phyloP scores from a whole-genome alignment of 2,888 invertebrate genomes.

The Clusia tigrina region DNA sequence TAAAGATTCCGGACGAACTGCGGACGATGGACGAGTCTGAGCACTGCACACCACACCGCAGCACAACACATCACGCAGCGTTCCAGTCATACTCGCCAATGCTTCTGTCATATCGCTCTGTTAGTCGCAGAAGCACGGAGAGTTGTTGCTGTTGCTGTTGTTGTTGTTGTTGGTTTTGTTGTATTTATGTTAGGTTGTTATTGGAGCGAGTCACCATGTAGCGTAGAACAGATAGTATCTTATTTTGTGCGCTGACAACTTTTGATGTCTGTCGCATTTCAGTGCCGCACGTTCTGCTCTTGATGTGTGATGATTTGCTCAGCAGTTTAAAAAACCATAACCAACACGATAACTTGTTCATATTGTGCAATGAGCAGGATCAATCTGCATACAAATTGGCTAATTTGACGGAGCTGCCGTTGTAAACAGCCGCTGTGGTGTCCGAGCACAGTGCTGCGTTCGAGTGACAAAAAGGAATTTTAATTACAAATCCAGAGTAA shows the following conservation, averaged over 20 bases:
- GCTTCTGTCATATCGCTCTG: too few relatives aligned
- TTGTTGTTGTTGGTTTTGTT: not conserved
- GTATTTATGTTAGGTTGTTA: not conserved
- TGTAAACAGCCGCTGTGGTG: too few relatives aligned
- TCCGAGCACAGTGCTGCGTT: too few relatives aligned
- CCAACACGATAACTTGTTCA: conserved; percentile 53
- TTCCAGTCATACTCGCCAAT: too few relatives aligned
- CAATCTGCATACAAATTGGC: conserved; percentile 47
- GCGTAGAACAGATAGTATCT: conserved; percentile 6
- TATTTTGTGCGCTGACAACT: conserved; percentile 23
- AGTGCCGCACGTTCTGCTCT: conserved; percentile 11
- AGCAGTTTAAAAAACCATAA: conserved; percentile 62
- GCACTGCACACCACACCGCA: too few relatives aligned
- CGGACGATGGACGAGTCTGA: too few relatives aligned
- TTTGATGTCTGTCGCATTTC: conserved; percentile 24
- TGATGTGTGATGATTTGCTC: conserved; percentile 52
- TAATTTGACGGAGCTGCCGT: conserved; percentile 42
- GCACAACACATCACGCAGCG: too few relatives aligned
- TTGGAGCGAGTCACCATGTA: not conserved
- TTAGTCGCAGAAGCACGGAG: not conserved
- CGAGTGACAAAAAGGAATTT: too few relatives aligned
- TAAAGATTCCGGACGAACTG: conserved; percentile 8
- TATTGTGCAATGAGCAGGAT: conserved; percentile 49
- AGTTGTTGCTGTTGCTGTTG: not conserved
- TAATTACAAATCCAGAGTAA: too few relatives aligned